Evolutionary conservation across 2,888 invertebrate species (phyloP), one percentile per base, ranked within the genome.

Genomic region (Cybosia mesomella): DNA sequence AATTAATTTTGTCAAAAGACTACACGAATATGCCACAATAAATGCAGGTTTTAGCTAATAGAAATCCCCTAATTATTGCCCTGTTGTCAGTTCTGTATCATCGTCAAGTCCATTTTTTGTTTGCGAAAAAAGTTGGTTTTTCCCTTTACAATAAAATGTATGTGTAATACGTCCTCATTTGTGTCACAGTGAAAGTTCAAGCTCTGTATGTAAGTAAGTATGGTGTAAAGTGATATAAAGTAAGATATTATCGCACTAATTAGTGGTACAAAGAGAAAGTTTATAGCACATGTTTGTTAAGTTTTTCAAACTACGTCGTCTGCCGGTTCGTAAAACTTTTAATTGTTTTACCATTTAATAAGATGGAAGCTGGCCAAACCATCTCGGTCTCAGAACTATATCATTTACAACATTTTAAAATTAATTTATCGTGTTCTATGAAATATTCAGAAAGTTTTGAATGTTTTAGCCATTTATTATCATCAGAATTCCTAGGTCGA

Each of bases 301-400:
- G 75, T 75, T 79, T 84, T 84, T 80, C 76, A 69, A 84, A 87
- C 71, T 82, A 79, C 65, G 70, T 78, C 76, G 75, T 71, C 71
- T 71, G 74, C 69, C 67, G 70, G 71, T 66, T 70, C 60, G 72
- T 58, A 67, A 83, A 87, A 86, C 86, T 89, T 82, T 85, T 88
- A 88, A 88, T 88, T 88, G 85, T 88, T 86, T 85, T 82, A 87
- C 78, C 81, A 85, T 87, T 88, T 85, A 81, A 83, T 81, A 85
- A 85, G 80, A 84, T 83, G 82, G 81, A 75, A 75, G 75, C 79
- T 74, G 66, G 82, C 80, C 79, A 81, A 86, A 71, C 72, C 58
- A 70, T 72, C 73, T 62, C 65, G 36, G 55, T 61, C 58, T 53
- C 39, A 11, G 3, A 22, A 39, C n/a, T 39, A 39, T 49, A 49